A percentile compares a stretch with the other conserved stretches of the same genome.
phyloP scores from a whole-genome alignment of 2,797 vertebrate species.

The Sebastiscus albofasciatus region DNA sequence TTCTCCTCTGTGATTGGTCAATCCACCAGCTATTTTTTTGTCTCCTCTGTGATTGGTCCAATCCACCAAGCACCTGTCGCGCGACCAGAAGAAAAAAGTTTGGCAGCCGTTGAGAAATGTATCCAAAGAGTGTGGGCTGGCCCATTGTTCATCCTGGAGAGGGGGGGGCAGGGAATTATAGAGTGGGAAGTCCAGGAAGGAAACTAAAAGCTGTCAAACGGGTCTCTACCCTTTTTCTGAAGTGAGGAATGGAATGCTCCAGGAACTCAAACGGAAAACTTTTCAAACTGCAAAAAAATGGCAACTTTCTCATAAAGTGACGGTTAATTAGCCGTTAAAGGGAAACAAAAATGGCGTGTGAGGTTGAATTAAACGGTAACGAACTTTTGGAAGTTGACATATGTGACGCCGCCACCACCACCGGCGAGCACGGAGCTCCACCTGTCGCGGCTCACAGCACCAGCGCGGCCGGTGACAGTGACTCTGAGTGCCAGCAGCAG shows the following conservation, averaged over 20 bases:
- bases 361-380: conserved; percentile 20
- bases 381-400: conserved; percentile 84
- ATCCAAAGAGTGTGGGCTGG: conserved; percentile 50
- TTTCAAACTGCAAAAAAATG: conserved; percentile 16
- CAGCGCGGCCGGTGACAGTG: conserved; percentile 22
- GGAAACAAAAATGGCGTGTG: conserved; percentile 62
- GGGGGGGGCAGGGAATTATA: conserved; percentile 2
- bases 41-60: conserved; percentile 52
- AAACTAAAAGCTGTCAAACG: conserved; percentile 34
- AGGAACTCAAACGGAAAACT: conserved; percentile 73
- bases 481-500: conserved; percentile 8
- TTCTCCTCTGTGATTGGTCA: conserved; percentile 52
- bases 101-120: conserved; percentile 49
- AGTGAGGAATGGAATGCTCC: conserved; percentile 69
- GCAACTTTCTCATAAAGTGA: not conserved
- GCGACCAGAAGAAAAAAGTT: conserved; percentile 60
- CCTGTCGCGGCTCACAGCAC: conserved; percentile 1
- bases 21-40: conserved; percentile 6
- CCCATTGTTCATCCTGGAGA: conserved; percentile 61
- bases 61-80: conserved; percentile 59
- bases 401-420: conserved; percentile 40
- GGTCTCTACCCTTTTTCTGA: conserved; percentile 25
- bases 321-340: not conserved
- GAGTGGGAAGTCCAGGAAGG: conserved; percentile 55
- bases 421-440: conserved; percentile 7